Evolutionary conservation across 2,113 vertebrate species (phyloP), one percentile per base, ranked within the genome.

Genomic region (Anthoscopus minutus): DNA sequence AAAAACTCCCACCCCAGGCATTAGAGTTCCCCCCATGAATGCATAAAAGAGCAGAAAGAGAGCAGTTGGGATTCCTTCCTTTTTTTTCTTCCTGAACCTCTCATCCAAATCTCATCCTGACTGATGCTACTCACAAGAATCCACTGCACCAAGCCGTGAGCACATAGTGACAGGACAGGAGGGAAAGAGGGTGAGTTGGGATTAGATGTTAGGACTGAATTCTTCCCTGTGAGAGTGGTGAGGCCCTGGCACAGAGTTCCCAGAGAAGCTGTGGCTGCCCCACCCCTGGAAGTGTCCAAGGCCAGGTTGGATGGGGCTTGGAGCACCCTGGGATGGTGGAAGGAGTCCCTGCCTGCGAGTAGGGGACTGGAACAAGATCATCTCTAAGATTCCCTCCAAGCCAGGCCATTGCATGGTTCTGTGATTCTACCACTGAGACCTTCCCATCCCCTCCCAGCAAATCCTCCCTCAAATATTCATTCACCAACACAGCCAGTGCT

Each of bases 231-330:
- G 47, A 40, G 13, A 2, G 8, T 22, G 24, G 2, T 2, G n/a
- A 38, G n/a, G 14, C 5, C 5, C 8, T 81, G 33, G n/a, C 33
- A 66, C 13, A 60, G 20, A 11, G 0, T 53, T 2, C 14, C 38
- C 69, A 53, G 45, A 40, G 61, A 15, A 67, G 28, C 45, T 67
- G 45, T 67, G 60, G 23, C n/a, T 61, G 61, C 30, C 14, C 30
- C 38, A 60, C 31, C 5, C 21, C 30, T 61, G 47, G 20, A 13
- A 66, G 14, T 22, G 17, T 23, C 1, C 17, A n/a, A 76, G 40
- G 14, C 4, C 54, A 54, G 15, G 4, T 2, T 69, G 54, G 78
- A 31, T 1, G 2, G 6, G 14, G 13, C 20, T 60, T 38, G 21
- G n/a, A 67, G 11, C 38, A n/a, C 1, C 5, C 45, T 47, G n/a